These are phyloP conservation scores for Vespertilio murinus DNA, from an alignment of 2,797 vertebrate genomes.

Conservation along the genomic window DNA sequence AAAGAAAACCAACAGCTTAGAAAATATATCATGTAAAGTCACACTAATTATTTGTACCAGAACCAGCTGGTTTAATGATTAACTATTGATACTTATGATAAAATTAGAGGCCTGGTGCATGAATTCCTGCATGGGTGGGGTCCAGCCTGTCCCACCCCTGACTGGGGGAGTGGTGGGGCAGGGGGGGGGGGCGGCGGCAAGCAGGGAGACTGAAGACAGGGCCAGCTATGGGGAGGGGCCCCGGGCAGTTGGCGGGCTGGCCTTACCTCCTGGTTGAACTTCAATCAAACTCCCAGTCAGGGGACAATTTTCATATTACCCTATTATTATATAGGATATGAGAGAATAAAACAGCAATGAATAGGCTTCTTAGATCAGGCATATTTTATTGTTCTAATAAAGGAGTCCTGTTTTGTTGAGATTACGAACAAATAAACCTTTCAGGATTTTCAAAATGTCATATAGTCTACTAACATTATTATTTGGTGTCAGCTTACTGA, in stretches of 20 bases:
- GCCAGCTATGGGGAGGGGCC: too few relatives aligned
- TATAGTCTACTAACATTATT: constrained; percentile 29
- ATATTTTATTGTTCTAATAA: background rate
- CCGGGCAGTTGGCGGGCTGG: fast-evolving
- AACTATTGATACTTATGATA: background rate
- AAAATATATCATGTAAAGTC: background rate
- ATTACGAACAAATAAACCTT: constrained; percentile 27
- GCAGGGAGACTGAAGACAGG: too few relatives aligned
- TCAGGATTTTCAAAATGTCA: background rate
- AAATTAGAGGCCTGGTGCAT: too few relatives aligned
- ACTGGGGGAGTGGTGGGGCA: too few relatives aligned
- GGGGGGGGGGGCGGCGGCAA: too few relatives aligned
- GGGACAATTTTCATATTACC: too few relatives aligned
- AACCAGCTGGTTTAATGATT: background rate
- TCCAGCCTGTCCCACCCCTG: too few relatives aligned
- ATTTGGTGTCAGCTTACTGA: constrained; percentile 9
- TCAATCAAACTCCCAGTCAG: too few relatives aligned
- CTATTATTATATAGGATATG: too few relatives aligned
- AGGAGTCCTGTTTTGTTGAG: background rate
- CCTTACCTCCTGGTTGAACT: too few relatives aligned
- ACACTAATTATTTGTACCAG: background rate
- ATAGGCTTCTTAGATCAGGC: background rate
- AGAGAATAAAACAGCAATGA: background rate
- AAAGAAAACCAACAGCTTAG: background rate
- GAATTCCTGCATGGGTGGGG: too few relatives aligned